These are phyloP conservation scores for Thera obeliscata DNA, from an alignment of 2,888 invertebrate genomes.

Conservation along the genomic window DNA sequence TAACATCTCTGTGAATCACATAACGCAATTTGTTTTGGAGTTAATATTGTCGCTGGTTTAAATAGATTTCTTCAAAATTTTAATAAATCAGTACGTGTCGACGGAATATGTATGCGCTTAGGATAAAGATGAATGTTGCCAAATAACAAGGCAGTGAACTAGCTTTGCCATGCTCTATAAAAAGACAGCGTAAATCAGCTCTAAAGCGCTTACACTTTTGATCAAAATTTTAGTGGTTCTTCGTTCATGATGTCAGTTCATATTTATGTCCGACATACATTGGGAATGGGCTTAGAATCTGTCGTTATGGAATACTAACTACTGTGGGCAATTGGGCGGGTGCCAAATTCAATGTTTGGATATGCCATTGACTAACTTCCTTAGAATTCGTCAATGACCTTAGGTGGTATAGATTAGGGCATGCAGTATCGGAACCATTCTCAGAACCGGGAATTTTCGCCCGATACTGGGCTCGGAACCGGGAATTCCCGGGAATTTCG, in stretches of 20 bases:
- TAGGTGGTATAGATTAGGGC: too few species aligned
- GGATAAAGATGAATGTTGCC: conserved; percentile 22
- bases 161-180: conserved; percentile 14
- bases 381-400: too few species aligned
- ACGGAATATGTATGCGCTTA: conserved; percentile 12
- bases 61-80: conserved; percentile 7
- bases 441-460: too few species aligned
- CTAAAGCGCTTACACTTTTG: conserved; percentile 11
- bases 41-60: neutral
- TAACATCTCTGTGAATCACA: neutral
- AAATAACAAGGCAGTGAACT: conserved; percentile 9
- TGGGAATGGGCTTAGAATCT: too few species aligned
- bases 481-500: too few species aligned
- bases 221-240: conserved; percentile 10
- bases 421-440: too few species aligned
- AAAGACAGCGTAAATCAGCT: conserved; percentile 19
- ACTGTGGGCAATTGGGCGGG: too few species aligned
- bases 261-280: neutral
- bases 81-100: conserved; percentile 16
- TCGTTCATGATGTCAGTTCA: neutral
- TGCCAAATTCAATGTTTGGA: too few species aligned
- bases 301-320: too few species aligned
- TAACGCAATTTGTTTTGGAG: neutral
- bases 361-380: too few species aligned
- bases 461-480: too few species aligned